These are phyloP conservation scores for Hymenopus coronatus DNA, from an alignment of 2,888 invertebrate species.

Conservation along the genomic window DNA sequence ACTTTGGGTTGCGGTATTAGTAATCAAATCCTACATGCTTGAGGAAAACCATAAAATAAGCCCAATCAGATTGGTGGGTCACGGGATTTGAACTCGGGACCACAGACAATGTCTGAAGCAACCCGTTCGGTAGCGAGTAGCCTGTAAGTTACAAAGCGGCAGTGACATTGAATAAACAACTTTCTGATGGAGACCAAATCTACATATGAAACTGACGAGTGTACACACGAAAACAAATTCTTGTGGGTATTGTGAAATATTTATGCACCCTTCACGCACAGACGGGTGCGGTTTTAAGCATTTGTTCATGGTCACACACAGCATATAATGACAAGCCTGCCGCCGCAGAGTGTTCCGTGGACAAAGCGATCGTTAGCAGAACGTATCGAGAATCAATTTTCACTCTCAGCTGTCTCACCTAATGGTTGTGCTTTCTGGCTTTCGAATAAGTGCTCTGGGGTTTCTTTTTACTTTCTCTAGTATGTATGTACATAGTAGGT, in stretches of 20 bases:
- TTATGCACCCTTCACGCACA: background rate
- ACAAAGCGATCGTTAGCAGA: conserved; percentile 3
- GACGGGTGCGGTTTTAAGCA: background rate
- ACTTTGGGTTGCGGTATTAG: too few species aligned
- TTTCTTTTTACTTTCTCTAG: too few species aligned
- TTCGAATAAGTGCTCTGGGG: too few species aligned
- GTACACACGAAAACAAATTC: background rate
- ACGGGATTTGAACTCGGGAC: too few species aligned
- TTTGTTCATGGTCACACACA: background rate
- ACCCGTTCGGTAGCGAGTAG: too few species aligned
- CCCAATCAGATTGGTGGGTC: too few species aligned
- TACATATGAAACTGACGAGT: too few species aligned
- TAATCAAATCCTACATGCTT: too few species aligned
- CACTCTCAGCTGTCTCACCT: background rate
- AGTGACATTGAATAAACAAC: background rate
- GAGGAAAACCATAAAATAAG: too few species aligned
- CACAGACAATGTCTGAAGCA: too few species aligned
- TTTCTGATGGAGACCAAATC: background rate
- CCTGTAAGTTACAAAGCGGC: too few species aligned
- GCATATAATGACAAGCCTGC: background rate
- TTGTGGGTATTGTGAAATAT: background rate
- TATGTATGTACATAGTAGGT: too few species aligned
- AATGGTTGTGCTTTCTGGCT: background rate
- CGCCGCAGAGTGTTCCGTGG: background rate
- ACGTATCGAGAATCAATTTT: conserved; percentile 17